These are phyloP conservation scores for Buphagus erythrorhynchus DNA, from an alignment of 2,797 vertebrate genomes.

Conservation along the genomic window DNA sequence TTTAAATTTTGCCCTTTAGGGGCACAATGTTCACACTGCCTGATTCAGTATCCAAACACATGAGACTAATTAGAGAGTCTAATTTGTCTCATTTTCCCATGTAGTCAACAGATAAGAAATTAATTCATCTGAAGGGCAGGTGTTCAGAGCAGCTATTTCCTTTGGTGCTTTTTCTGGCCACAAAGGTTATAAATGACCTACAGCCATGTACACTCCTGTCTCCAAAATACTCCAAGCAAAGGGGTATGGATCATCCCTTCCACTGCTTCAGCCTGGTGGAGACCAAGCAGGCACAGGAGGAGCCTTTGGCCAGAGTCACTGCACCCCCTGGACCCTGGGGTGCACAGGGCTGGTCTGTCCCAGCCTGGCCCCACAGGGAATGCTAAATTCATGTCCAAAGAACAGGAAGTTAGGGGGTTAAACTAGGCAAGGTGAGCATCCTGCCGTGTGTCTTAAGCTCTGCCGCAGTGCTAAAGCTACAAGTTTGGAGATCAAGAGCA, in stretches of 20 bases:
- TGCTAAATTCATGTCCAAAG: neutral
- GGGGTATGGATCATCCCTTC: neutral
- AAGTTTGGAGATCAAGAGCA: neutral
- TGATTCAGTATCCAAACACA: neutral
- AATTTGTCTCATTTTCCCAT: neutral
- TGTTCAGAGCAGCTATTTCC: neutral
- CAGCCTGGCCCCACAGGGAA: neutral
- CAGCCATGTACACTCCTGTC: neutral
- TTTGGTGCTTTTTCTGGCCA: neutral
- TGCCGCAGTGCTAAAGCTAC: neutral
- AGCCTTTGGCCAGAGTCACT: neutral
- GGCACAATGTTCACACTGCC: neutral
- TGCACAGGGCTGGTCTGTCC: rapidly evolving
- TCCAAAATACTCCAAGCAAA: rapidly evolving
- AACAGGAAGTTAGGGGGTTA: neutral
- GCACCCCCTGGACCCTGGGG: neutral
- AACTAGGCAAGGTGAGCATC: neutral
- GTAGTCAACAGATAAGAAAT: neutral
- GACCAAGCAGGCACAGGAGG: neutral
- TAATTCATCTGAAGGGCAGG: neutral
- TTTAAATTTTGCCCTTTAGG: neutral
- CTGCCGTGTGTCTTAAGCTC: neutral
- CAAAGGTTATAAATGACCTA: neutral
- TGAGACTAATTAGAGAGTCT: neutral
- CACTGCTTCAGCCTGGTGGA: neutral